Evolutionary conservation across 1,140 invertebrate species (phyloP).

Genomic region (Phymastichus coffea): DNA sequence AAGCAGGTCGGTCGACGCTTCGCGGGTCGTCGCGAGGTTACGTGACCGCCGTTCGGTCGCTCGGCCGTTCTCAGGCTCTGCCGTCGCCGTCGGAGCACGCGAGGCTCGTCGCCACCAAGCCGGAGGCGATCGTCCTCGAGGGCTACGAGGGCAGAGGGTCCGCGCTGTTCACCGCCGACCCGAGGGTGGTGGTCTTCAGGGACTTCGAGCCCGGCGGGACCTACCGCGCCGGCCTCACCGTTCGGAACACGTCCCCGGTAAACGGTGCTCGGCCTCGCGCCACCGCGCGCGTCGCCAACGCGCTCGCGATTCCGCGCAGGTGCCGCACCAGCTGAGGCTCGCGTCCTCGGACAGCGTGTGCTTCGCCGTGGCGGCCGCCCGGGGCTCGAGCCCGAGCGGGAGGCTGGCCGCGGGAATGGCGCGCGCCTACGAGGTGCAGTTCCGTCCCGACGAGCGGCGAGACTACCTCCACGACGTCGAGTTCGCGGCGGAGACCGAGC

Average conservation of each 20-base stretch:
- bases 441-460: constrained; percentile 39
- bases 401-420: constrained; percentile 52
- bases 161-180: no score
- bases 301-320: no score
- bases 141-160: no score
- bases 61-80: constrained; percentile 33
- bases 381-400: constrained; percentile 29
- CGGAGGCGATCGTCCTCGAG: constrained; percentile 9
- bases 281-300: no score
- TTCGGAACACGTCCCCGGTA: constrained; percentile 51
- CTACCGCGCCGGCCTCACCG: no score
- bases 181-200: no score
- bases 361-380: constrained; percentile 42
- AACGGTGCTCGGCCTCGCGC: no score
- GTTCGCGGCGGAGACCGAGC: constrained; percentile 41
- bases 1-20: no score
- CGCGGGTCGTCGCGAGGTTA: not conserved
- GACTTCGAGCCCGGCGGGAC: no score
- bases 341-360: constrained; percentile 34
- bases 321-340: constrained; percentile 39
- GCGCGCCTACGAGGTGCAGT: constrained; percentile 41
- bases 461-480: constrained; percentile 46
- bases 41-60: constrained; percentile 28
- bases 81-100: constrained; percentile 42
- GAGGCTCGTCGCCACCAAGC: constrained; percentile 35